A percentile compares a stretch with the other conserved stretches of the same genome.
Conservation (phyloP, 2,113 vertebrate species). For the Conger conger region DNA sequence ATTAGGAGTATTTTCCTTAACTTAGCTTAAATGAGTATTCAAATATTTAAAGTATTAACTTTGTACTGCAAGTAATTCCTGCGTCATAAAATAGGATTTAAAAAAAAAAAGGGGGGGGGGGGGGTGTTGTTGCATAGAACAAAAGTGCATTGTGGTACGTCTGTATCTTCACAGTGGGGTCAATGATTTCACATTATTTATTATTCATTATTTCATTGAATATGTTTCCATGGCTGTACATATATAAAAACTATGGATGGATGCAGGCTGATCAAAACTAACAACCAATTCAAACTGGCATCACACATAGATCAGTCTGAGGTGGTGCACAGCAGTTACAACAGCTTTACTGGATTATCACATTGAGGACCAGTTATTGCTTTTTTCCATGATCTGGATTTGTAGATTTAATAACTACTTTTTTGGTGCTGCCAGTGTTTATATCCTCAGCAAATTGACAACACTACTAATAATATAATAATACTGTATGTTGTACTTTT, state of each 20-base stretch:
- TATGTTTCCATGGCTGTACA: neutral
- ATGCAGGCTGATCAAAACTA: neutral
- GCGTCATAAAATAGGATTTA: too few relatives aligned
- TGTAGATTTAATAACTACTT: neutral
- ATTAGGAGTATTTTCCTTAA: too few relatives aligned
- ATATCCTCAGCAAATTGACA: neutral
- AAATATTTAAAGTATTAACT: neutral
- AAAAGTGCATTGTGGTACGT: too few relatives aligned
- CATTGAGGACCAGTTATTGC: neutral
- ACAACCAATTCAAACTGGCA: neutral
- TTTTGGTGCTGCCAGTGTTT: neutral
- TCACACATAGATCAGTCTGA: neutral
- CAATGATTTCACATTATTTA: neutral
- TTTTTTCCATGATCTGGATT: neutral
- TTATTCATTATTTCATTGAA: too few relatives aligned
- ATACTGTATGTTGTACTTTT: neutral
- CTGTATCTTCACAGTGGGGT: neutral
- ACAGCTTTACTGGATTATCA: neutral
- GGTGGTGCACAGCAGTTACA: neutral
- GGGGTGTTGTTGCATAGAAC: too few relatives aligned
- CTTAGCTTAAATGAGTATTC: neutral
- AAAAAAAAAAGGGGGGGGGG: too few relatives aligned
- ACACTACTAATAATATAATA: neutral
- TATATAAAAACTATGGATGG: too few relatives aligned
- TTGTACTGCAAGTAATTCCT: too few relatives aligned